phyloP scores from a whole-genome alignment of 2,888 invertebrate species.

The Nemotelus pantherinus region DNA sequence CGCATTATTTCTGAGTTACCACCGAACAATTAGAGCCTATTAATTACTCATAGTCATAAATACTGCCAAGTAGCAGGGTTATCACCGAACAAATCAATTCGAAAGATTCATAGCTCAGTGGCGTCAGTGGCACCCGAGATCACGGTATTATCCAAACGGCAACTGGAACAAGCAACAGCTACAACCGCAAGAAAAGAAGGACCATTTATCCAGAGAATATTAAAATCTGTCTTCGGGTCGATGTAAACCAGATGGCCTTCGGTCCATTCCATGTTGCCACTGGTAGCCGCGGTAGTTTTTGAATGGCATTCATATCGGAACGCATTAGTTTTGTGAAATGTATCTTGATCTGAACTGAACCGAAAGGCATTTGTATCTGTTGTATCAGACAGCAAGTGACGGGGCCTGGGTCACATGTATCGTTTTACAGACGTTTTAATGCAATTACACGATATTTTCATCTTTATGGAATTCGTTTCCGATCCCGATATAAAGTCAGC shows the following conservation, averaged over 20 bases:
- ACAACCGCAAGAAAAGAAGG: constrained; percentile 16
- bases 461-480: constrained; percentile 38
- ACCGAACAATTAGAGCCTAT: constrained; percentile 49
- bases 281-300: constrained; percentile 24
- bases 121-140: constrained; percentile 29
- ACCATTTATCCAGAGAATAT: constrained; percentile 37
- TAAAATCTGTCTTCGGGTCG: constrained; percentile 44
- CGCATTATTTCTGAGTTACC: constrained; percentile 20
- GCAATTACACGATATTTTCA: constrained; percentile 32
- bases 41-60: constrained; percentile 48
- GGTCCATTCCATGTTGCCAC: constrained; percentile 40
- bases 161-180: too few relatives aligned
- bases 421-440: constrained; percentile 37
- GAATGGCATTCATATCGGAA: constrained; percentile 43
- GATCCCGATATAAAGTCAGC: constrained; percentile 25
- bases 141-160: constrained; percentile 14
- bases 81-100: constrained; percentile 42
- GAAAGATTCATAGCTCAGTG: constrained; percentile 28
- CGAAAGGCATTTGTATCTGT: constrained; percentile 17
- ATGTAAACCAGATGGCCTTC: constrained; percentile 53
- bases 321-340: constrained; percentile 47
- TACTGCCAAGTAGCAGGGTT: constrained; percentile 40
- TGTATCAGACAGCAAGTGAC: constrained; percentile 37
- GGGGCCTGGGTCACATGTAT: constrained; percentile 30
- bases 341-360: constrained; percentile 18